These are phyloP conservation scores for Belonocnema kinseyi DNA, from an alignment of 1,140 invertebrate genomes.

Conservation along the genomic window DNA sequence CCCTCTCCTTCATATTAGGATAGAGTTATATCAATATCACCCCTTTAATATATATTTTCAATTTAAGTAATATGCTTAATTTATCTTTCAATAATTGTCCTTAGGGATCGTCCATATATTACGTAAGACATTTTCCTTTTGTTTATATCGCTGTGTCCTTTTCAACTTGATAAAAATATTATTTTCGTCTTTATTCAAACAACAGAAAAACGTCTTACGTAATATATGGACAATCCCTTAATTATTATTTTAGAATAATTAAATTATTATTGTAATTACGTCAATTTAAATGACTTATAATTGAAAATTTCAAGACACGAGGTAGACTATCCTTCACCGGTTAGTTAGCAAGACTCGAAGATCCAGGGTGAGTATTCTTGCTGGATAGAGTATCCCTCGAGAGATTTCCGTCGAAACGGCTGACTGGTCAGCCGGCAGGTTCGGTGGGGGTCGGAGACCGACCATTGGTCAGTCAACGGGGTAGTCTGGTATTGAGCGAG, in stretches of 20 bases:
- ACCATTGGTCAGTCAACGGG: constrained; percentile 73
- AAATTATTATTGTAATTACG: background rate
- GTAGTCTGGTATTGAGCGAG: constrained; percentile 72
- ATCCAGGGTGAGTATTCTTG: constrained; percentile 65
- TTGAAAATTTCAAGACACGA: constrained; percentile 58
- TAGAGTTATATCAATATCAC: too few species aligned
- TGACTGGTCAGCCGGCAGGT: constrained; percentile 67
- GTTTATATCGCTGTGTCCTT: too few species aligned
- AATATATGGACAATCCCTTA: too few species aligned
- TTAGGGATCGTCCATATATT: too few species aligned
- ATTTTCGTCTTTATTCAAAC: too few species aligned
- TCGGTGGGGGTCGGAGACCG: constrained; percentile 67
- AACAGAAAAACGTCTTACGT: too few species aligned
- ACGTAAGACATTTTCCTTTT: too few species aligned
- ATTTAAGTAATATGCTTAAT: too few species aligned
- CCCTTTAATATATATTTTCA: too few species aligned
- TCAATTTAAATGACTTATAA: background rate
- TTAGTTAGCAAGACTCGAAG: constrained; percentile 71
- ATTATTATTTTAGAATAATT: background rate
- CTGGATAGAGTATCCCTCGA: constrained; percentile 70
- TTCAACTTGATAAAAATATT: too few species aligned
- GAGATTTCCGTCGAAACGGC: constrained; percentile 71
- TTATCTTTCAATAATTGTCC: too few species aligned
- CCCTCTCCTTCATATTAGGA: too few species aligned
- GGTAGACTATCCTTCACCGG: constrained; percentile 68